Evolutionary conservation across 2,797 vertebrate genomes (phyloP).

Genomic region (Tangara arthus): DNA sequence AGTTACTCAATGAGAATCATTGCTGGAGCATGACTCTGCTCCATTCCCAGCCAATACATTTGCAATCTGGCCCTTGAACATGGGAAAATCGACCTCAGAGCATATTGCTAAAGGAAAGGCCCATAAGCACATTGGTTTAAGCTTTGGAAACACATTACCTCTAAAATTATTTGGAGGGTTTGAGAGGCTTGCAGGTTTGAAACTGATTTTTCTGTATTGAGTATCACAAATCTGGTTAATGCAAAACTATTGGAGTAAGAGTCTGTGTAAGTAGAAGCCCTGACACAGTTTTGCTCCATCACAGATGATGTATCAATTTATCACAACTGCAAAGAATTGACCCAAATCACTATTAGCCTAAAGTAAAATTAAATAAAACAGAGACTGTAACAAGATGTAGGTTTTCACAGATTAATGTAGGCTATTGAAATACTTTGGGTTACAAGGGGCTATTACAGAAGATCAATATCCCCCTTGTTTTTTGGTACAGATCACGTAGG

Average conservation of each 20-base stretch:
- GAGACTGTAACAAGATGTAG: background rate
- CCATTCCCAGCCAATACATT: conserved; percentile 14
- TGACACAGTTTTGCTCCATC: background rate
- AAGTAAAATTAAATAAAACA: conserved; percentile 37
- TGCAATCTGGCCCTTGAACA: conserved; percentile 22
- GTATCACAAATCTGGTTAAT: background rate
- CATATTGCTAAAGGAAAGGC: background rate
- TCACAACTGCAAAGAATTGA: conserved; percentile 5
- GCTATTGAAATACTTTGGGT: background rate
- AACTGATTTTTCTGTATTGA: background rate
- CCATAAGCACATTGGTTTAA: background rate
- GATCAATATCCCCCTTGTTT: conserved; percentile 4
- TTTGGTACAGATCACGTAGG: background rate
- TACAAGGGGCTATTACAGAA: background rate
- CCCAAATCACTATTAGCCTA: background rate
- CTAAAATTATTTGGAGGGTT: background rate
- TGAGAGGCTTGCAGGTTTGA: background rate
- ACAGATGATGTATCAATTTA: background rate
- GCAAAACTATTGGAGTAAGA: background rate
- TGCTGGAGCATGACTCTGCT: conserved; percentile 17
- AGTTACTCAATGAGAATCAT: conserved; percentile 50
- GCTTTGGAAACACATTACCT: background rate
- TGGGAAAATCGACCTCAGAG: background rate
- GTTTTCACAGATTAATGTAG: background rate
- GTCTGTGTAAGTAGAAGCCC: background rate